Evolutionary conservation across 2,113 vertebrate species (phyloP).

Genomic region (Saccopteryx leptura): DNA sequence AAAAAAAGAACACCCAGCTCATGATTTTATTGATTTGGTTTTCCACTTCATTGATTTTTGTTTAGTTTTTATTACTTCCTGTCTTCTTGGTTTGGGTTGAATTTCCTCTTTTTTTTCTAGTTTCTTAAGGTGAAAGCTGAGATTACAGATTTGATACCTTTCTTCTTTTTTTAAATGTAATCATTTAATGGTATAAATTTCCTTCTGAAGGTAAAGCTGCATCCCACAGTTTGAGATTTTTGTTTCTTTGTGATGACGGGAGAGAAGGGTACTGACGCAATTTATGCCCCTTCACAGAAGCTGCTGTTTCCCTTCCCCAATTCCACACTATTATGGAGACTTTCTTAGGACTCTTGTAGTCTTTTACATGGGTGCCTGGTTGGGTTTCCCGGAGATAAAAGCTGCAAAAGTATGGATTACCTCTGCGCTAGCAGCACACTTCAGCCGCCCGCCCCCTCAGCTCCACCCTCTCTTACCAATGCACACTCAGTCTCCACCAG

Average conservation of each 20-base stretch:
- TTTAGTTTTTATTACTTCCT: background rate
- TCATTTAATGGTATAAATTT: background rate
- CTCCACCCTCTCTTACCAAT: background rate
- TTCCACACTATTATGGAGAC: background rate
- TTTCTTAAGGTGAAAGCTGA: slow-evolving; percentile 3
- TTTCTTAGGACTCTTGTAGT: background rate
- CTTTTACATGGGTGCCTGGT: background rate
- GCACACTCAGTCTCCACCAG: background rate
- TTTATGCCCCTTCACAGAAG: background rate
- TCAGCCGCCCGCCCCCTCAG: background rate
- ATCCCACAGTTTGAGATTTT: background rate
- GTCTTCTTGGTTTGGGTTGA: background rate
- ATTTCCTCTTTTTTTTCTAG: background rate
- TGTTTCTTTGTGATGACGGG: background rate
- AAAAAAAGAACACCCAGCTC: background rate
- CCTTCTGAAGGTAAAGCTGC: background rate
- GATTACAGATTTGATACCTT: background rate
- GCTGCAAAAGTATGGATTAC: background rate
- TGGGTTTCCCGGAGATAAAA: background rate
- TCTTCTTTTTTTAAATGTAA: background rate
- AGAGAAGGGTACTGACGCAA: background rate
- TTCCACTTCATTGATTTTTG: slow-evolving; percentile 29
- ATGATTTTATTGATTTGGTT: background rate
- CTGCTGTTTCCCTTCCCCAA: background rate
- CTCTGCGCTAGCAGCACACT: background rate